A percentile compares a stretch with the other conserved stretches of the same genome.
Conservation (phyloP, 2,797 vertebrate genomes). For the Falco concolor region DNA sequence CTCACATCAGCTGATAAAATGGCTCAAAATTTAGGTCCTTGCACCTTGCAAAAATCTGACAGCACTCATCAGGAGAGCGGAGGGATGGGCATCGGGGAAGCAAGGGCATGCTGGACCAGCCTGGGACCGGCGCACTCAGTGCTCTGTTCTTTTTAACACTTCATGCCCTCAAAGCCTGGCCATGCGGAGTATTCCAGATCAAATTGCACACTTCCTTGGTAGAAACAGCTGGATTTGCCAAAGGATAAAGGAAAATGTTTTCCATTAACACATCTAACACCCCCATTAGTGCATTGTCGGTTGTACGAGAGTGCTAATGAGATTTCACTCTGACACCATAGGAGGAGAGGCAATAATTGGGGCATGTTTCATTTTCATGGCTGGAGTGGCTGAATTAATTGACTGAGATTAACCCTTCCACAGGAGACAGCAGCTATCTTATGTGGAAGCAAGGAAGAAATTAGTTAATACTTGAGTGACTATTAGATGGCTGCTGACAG, state of each 20-base stretch:
- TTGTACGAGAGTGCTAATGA: background rate
- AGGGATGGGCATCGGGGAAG: background rate
- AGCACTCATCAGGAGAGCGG: rapidly evolving
- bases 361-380: background rate
- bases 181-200: background rate
- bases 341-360: background rate
- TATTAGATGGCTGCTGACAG: background rate
- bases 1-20: rapidly evolving
- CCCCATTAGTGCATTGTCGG: background rate
- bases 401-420: background rate
- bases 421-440: background rate
- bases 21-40: background rate
- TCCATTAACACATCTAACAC: conserved; percentile 37
- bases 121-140: rapidly evolving
- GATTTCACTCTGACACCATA: background rate
- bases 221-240: background rate
- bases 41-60: rapidly evolving
- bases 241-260: conserved; percentile 16
- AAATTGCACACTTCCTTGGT: background rate
- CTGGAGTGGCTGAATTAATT: conserved; percentile 2
- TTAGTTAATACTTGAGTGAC: background rate
- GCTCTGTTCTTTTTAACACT: background rate
- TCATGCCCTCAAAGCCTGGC: background rate
- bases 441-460: background rate
- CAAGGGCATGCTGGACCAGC: background rate